Conservation (phyloP, 2,797 vertebrate genomes). For the Parauchenoglanis ngamensis region DNA sequence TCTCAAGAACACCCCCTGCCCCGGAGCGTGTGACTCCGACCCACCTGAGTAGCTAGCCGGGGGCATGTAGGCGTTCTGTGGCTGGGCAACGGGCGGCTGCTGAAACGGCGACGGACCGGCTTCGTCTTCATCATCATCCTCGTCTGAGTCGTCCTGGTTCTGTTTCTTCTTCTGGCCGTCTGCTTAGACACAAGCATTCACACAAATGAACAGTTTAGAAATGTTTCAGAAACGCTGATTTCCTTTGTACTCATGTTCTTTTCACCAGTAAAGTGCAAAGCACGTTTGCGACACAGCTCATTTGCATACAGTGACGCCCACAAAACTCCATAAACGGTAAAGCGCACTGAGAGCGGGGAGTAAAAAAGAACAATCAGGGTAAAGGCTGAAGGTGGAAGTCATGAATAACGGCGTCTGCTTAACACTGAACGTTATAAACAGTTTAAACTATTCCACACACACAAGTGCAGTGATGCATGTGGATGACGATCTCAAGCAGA, state of each 20-base stretch:
- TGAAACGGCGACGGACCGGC: slow-evolving; percentile 86
- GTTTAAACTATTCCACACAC: too few relatives aligned
- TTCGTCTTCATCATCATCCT: slow-evolving; percentile 91
- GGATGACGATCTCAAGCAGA: too few relatives aligned
- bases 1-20: background rate
- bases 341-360: background rate
- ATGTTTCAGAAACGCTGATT: background rate
- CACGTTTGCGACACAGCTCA: background rate
- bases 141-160: slow-evolving; percentile 92
- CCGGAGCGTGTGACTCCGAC: background rate
- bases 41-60: slow-evolving; percentile 81
- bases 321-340: background rate
- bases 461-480: too few relatives aligned
- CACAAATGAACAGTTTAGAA: background rate
- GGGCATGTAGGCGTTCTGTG: slow-evolving; percentile 85
- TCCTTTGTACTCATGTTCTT: background rate
- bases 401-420: too few relatives aligned
- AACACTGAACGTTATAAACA: too few relatives aligned
- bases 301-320: background rate
- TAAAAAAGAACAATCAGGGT: background rate
- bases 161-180: slow-evolving; percentile 95
- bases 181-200: slow-evolving; percentile 45
- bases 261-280: background rate
- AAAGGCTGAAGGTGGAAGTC: background rate
- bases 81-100: slow-evolving; percentile 81